A percentile compares a stretch with the other conserved stretches of the same genome.
phyloP scores from a whole-genome alignment of 2,888 invertebrate species.

The Hofmannophila pseudospretella region DNA sequence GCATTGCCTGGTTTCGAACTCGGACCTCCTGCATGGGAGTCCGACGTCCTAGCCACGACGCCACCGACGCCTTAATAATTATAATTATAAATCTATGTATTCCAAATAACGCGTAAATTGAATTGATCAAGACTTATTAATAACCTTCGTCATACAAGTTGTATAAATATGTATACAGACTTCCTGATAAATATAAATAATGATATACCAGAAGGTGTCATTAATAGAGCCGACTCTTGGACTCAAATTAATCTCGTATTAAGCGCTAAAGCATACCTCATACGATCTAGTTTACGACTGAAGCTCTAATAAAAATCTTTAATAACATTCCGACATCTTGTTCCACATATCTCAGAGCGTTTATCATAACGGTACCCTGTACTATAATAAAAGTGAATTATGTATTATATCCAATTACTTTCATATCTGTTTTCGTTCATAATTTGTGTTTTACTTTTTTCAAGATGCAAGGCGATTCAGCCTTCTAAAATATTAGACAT shows the following conservation, averaged over 20 bases:
- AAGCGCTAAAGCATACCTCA: conserved; percentile 34
- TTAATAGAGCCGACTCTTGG: conserved; percentile 25
- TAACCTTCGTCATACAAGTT: too few species aligned
- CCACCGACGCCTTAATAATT: too few species aligned
- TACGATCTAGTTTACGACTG: conserved; percentile 58
- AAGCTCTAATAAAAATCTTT: conserved; percentile 62
- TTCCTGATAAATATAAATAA: too few species aligned
- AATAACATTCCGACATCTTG: conserved; percentile 61
- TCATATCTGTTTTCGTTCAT: conserved; percentile 44
- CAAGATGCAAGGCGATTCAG: conserved; percentile 37
- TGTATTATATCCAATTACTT: conserved; percentile 53
- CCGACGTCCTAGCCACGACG: too few species aligned
- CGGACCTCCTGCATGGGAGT: too few species aligned
- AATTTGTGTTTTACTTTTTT: conserved; percentile 32
- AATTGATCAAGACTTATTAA: too few species aligned
- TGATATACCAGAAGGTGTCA: neutral
- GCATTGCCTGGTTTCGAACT: too few species aligned
- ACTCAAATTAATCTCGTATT: conserved; percentile 41
- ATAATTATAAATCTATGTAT: neutral
- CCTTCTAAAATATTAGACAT: conserved; percentile 59
- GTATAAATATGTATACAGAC: too few species aligned
- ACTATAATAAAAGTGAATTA: conserved; percentile 48
- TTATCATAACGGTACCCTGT: conserved; percentile 49
- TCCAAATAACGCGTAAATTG: too few species aligned
- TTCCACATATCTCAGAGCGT: conserved; percentile 41